These are phyloP conservation scores for Intellagama lesueurii DNA, from an alignment of 2,797 vertebrate genomes.

Conservation along the genomic window DNA sequence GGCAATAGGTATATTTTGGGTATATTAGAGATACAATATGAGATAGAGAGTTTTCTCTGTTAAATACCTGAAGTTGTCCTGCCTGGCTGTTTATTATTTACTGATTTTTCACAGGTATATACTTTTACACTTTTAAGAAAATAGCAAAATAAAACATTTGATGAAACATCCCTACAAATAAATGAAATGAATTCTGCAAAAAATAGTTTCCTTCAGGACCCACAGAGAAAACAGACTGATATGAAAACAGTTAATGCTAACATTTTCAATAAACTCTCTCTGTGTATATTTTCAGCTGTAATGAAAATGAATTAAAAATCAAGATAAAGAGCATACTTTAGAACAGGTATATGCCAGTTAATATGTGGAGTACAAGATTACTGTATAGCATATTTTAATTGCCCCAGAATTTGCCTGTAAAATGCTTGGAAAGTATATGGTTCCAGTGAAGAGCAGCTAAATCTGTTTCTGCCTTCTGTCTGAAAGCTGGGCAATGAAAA, in stretches of 20 bases:
- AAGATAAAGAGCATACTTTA: background rate
- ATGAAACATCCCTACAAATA: conserved; percentile 23
- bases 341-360: background rate
- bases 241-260: background rate
- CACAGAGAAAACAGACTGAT: conserved; percentile 6
- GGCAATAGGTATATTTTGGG: conserved; percentile 33
- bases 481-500: too few relatives aligned
- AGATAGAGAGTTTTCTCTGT: conserved; percentile 46
- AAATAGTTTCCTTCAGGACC: background rate
- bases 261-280: background rate
- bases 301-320: background rate
- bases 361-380: too few relatives aligned
- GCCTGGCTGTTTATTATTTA: conserved; percentile 6
- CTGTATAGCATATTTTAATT: too few relatives aligned
- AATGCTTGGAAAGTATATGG: too few relatives aligned
- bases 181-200: conserved; percentile 43
- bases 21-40: conserved; percentile 39
- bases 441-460: too few relatives aligned
- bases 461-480: too few relatives aligned
- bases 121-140: too few relatives aligned
- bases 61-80: conserved; percentile 21
- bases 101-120: conserved; percentile 39
- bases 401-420: too few relatives aligned
- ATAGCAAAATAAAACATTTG: conserved; percentile 20
- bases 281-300: background rate